Evolutionary conservation across 2,113 vertebrate species (phyloP).

Genomic region (Callospermophilus lateralis): DNA sequence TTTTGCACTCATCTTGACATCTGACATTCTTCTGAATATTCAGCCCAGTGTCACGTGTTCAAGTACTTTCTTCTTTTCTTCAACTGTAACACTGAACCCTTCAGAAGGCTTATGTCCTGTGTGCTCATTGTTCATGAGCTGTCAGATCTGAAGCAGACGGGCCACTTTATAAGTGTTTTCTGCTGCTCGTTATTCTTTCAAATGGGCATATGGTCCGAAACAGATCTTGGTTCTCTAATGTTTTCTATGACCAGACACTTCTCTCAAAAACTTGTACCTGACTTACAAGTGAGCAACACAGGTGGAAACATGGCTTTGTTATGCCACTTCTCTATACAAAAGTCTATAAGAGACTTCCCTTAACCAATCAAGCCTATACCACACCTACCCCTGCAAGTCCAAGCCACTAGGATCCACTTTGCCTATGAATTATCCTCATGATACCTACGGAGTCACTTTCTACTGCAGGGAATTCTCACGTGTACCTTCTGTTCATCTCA

Average conservation of each 20-base stretch:
- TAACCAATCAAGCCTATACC: background rate
- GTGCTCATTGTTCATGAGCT: background rate
- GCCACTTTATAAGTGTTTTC: background rate
- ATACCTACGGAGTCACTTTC: background rate
- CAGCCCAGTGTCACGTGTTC: background rate
- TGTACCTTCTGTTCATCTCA: background rate
- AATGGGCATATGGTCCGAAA: background rate
- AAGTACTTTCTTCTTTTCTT: background rate
- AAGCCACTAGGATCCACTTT: background rate
- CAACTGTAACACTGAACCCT: background rate
- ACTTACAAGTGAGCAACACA: background rate
- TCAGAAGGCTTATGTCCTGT: background rate
- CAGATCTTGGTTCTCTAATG: background rate
- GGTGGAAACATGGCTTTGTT: background rate
- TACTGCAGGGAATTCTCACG: background rate
- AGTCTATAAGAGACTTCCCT: background rate
- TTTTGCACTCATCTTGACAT: background rate
- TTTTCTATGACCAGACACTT: background rate
- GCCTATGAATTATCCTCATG: background rate
- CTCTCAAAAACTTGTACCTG: background rate
- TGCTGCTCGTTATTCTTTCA: background rate
- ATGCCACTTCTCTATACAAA: background rate
- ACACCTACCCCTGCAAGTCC: background rate
- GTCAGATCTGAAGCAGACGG: background rate
- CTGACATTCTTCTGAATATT: background rate